A percentile compares a stretch with the other conserved stretches of the same genome.
Conservation (phyloP, 2,797 vertebrate genomes). For the Dallia pectoralis region DNA sequence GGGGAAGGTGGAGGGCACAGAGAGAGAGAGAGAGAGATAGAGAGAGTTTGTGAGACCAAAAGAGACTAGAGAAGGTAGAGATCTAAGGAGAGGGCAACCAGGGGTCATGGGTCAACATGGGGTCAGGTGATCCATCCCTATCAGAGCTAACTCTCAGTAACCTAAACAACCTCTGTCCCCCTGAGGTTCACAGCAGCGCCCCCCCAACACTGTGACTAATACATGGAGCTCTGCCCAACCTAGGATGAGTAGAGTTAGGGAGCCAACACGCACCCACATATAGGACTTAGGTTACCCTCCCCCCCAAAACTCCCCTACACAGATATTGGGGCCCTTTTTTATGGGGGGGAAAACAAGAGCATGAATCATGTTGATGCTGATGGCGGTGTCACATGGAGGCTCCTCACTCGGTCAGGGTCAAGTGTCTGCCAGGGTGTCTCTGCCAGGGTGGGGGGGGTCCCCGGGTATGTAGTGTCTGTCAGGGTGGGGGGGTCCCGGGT, state of each 20-base stretch:
- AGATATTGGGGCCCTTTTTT: neutral
- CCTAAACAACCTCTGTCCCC: constrained; percentile 48
- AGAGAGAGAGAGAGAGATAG: constrained; percentile 16
- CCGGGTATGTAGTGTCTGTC: constrained; percentile 28
- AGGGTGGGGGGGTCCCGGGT: neutral
- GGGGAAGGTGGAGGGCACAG: constrained; percentile 18
- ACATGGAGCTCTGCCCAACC: constrained; percentile 37
- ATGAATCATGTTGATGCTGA: constrained; percentile 1
- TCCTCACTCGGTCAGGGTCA: neutral
- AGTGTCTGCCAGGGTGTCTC: neutral
- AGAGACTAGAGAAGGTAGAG: neutral
- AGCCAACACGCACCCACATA: constrained; percentile 26
- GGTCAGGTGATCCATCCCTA: constrained; percentile 56
- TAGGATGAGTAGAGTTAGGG: constrained; percentile 23
- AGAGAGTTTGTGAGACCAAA: constrained; percentile 8
- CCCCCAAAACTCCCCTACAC: constrained; percentile 1
- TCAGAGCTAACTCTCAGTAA: constrained; percentile 31
- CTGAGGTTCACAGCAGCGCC: constrained; percentile 40
- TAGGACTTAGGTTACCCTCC: constrained; percentile 50
- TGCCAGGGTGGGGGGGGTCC: neutral
- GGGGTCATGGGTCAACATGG: constrained; percentile 40
- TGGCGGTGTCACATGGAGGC: neutral
- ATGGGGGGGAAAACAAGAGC: neutral
- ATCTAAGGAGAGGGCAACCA: constrained; percentile 24
- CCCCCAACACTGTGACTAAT: constrained; percentile 68